A percentile compares a stretch with the other conserved stretches of the same genome.
Evolutionary conservation across 2,113 vertebrate genomes (phyloP).

Genomic region (Chaenogobius annularis): DNA sequence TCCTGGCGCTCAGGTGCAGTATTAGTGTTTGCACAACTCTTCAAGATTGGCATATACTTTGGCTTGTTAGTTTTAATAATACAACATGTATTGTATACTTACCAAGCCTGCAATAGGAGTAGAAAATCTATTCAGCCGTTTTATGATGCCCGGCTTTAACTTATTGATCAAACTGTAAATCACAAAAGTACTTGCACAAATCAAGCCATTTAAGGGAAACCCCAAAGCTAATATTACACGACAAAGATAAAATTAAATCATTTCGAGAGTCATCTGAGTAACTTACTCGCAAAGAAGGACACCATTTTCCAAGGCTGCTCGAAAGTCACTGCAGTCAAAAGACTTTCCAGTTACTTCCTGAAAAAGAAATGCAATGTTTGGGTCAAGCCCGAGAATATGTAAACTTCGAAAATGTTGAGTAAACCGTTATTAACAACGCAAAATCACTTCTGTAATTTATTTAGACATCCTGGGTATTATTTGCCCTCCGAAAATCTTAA

Average conservation of each 20-base stretch:
- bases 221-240: neutral
- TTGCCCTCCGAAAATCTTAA: neutral
- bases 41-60: neutral
- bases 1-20: constrained; percentile 44
- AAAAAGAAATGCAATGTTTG: constrained; percentile 21
- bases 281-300: constrained; percentile 95
- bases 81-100: constrained; percentile 50
- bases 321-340: constrained; percentile 86
- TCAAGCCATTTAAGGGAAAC: neutral
- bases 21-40: neutral
- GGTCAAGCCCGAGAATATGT: neutral
- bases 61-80: neutral
- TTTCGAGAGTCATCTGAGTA: constrained; percentile 3
- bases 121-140: constrained; percentile 88
- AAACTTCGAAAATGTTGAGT: neutral
- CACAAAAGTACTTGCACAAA: neutral
- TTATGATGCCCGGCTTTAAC: constrained; percentile 90
- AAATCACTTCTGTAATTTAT: neutral
- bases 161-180: constrained; percentile 87
- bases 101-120: constrained; percentile 97
- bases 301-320: constrained; percentile 91
- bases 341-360: constrained; percentile 88
- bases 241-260: neutral
- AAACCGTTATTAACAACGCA: neutral
- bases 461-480: too few relatives aligned